Evolutionary conservation across 2,888 invertebrate species (phyloP).

Genomic region (Drosophila suboccidentalis): DNA sequence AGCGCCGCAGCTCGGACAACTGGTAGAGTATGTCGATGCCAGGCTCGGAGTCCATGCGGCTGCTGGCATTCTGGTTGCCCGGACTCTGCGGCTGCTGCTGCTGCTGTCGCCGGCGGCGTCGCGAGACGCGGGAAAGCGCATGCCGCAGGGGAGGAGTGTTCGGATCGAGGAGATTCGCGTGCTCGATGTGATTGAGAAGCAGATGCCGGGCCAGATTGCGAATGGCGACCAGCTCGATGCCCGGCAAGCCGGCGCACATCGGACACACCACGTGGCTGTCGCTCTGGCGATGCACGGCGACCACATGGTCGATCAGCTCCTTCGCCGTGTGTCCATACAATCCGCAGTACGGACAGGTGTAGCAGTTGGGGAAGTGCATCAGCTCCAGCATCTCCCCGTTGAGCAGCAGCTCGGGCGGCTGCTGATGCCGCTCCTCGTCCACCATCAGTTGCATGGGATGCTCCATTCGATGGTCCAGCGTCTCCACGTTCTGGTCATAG

Average conservation of each 20-base stretch:
- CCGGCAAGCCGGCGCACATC: constrained; percentile 61
- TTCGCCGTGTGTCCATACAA: constrained; percentile 62
- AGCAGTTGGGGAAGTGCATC: constrained; percentile 65
- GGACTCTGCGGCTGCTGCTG: constrained; percentile 36
- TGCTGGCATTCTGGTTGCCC: constrained; percentile 7
- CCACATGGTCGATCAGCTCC: constrained; percentile 66
- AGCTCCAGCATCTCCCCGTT: constrained; percentile 51
- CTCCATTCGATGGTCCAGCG: constrained; percentile 48
- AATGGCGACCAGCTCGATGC: constrained; percentile 54
- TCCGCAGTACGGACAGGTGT: constrained; percentile 67
- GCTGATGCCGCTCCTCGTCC: constrained; percentile 14
- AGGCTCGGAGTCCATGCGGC: constrained; percentile 27
- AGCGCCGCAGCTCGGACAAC: constrained; percentile 49
- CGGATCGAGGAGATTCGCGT: constrained; percentile 69
- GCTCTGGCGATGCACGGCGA: constrained; percentile 43
- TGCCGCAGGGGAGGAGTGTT: constrained; percentile 50
- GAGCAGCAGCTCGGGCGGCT: constrained; percentile 36
- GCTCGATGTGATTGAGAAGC: constrained; percentile 66
- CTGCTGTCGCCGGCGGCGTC: constrained; percentile 52
- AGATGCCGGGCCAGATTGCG: constrained; percentile 60
- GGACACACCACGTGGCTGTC: constrained; percentile 66
- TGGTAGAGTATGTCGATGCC: constrained; percentile 54
- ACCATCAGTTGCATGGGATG: constrained; percentile 74
- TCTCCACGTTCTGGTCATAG: constrained; percentile 56
- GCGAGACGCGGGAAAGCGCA: constrained; percentile 32